These are phyloP conservation scores for Aplodontia rufa DNA, from an alignment of 2,113 vertebrate genomes.

Conservation along the genomic window DNA sequence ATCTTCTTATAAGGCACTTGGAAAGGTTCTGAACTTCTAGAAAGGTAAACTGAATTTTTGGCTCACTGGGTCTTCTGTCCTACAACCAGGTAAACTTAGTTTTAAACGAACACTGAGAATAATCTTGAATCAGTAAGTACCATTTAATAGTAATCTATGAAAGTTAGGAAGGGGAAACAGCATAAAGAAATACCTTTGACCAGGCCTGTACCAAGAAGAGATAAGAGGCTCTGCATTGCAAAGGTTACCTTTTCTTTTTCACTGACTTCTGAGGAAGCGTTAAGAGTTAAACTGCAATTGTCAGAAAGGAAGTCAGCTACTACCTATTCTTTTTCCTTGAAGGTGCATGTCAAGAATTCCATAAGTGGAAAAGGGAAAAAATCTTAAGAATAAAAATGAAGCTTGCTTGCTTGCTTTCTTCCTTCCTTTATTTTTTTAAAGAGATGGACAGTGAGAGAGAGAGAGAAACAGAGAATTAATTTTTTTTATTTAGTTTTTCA, in stretches of 20 bases:
- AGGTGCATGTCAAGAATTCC: not conserved
- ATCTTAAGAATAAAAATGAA: slow-evolving; percentile 26
- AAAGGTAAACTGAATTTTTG: slow-evolving; percentile 24
- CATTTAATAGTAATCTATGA: not conserved
- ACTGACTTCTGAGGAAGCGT: not conserved
- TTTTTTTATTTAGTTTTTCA: no score
- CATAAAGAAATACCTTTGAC: slow-evolving; percentile 34
- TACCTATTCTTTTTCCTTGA: not conserved
- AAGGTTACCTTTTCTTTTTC: slow-evolving; percentile 29
- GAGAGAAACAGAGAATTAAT: no score
- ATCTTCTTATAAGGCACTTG: not conserved
- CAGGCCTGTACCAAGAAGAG: not conserved
- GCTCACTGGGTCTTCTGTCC: not conserved
- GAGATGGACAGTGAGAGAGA: no score
- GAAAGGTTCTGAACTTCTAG: slow-evolving; percentile 2
- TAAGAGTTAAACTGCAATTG: not conserved
- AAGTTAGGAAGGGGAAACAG: not conserved
- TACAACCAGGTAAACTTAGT: not conserved
- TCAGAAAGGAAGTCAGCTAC: not conserved
- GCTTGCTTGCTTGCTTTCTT: no score
- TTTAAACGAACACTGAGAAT: slow-evolving; percentile 16
- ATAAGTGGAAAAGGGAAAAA: not conserved
- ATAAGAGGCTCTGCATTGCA: not conserved
- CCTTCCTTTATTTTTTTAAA: no score
- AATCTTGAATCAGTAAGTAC: not conserved